Evolutionary conservation across 2,113 vertebrate species (phyloP).

Genomic region (Zapornia atra): DNA sequence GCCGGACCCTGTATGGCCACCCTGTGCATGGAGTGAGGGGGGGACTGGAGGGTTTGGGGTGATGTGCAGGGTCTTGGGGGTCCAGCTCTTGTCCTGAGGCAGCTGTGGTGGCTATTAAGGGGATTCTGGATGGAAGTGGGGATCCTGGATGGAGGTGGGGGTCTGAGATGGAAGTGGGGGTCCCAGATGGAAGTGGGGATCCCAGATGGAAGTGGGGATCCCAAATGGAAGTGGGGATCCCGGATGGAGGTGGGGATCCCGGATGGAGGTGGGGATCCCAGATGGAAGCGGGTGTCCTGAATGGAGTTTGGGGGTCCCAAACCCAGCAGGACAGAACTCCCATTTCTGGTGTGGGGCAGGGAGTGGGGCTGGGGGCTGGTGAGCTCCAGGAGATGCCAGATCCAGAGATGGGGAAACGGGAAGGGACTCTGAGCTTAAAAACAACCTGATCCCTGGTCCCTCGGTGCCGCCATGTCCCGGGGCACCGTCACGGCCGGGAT

Average conservation of each 20-base stretch:
- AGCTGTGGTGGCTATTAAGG: neutral
- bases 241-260: too few relatives aligned
- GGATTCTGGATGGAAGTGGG: neutral
- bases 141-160: too few relatives aligned
- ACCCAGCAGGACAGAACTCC: neutral
- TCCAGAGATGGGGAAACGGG: fast-evolving
- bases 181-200: too few relatives aligned
- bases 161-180: too few relatives aligned
- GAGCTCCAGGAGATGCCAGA: neutral
- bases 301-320: too few relatives aligned
- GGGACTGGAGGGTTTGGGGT: neutral
- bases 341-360: fast-evolving
- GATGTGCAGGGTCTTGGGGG: neutral
- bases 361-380: neutral
- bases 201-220: too few relatives aligned
- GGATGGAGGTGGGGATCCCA: neutral
- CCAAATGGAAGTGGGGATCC: too few relatives aligned
- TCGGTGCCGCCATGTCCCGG: fast-evolving
- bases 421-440: neutral
- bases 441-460: neutral
- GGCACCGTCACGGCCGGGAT: fast-evolving
- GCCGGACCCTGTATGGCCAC: fast-evolving
- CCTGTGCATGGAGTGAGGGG: too few relatives aligned
- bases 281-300: neutral
- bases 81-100: neutral